Percentiles rank a stretch among this genome's conserved stretches.
These are phyloP conservation scores for Microctenopoma stevenorrisi DNA, from an alignment of 2,797 vertebrate species.

Conservation along the genomic window DNA sequence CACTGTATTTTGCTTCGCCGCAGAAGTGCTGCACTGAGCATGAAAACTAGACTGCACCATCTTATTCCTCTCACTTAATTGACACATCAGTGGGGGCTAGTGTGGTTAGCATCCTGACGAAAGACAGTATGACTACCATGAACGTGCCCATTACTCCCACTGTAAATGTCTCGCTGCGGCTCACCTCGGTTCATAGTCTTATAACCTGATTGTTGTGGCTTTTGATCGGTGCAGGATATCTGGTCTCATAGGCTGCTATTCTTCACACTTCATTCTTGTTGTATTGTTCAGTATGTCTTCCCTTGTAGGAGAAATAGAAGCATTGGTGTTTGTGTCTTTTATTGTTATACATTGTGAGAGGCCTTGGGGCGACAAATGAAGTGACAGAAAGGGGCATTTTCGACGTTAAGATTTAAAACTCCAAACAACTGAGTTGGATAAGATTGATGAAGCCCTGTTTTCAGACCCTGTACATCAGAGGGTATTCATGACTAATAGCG, in stretches of 20 bases:
- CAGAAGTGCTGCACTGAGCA: constrained; percentile 9
- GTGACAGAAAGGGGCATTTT: constrained; percentile 14
- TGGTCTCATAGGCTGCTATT: constrained; percentile 28
- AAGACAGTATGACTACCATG: constrained; percentile 29
- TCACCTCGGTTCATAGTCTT: constrained; percentile 22
- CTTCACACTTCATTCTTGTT: constrained; percentile 5
- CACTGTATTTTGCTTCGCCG: constrained; percentile 50
- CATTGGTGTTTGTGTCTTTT: background rate
- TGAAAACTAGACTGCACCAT: constrained; percentile 40
- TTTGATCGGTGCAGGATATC: constrained; percentile 42
- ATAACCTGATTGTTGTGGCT: constrained; percentile 40
- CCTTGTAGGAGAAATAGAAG: constrained; percentile 11
- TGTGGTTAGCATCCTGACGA: constrained; percentile 56
- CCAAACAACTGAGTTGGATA: constrained; percentile 9
- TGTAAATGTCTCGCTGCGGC: constrained; percentile 39
- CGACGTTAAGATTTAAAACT: constrained; percentile 23
- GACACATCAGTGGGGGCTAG: constrained; percentile 53
- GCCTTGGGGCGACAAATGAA: constrained; percentile 35
- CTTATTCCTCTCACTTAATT: constrained; percentile 59
- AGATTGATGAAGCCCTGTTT: constrained; percentile 30
- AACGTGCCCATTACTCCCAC: constrained; percentile 48
- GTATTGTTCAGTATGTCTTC: constrained; percentile 25
- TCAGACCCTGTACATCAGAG: constrained; percentile 19
- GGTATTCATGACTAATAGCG: constrained; percentile 36
- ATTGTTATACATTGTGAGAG: constrained; percentile 11